phyloP scores from a whole-genome alignment of 2,797 vertebrate genomes.

The Sebastes taczanowskii region DNA sequence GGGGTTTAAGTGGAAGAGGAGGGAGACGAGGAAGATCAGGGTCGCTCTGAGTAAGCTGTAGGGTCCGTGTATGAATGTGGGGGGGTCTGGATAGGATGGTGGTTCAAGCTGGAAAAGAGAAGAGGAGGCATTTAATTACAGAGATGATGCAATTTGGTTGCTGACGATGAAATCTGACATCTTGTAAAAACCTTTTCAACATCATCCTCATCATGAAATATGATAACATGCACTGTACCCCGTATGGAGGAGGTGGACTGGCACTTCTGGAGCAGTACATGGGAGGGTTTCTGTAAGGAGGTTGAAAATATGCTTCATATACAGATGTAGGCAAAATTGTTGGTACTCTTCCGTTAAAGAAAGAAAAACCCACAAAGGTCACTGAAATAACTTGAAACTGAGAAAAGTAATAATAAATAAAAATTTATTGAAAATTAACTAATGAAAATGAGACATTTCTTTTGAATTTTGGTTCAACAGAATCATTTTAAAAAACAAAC shows the following conservation, averaged over 20 bases:
- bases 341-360: no score
- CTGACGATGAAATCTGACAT: neutral
- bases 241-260: slow-evolving; percentile 48
- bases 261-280: neutral
- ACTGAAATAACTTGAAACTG: no score
- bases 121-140: neutral
- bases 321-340: no score
- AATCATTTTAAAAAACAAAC: no score
- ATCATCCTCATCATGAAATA: neutral
- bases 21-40: neutral
- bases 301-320: neutral
- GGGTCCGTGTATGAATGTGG: slow-evolving; percentile 14
- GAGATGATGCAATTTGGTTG: neutral
- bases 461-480: no score
- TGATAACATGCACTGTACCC: slow-evolving; percentile 16
- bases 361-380: no score
- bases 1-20: neutral
- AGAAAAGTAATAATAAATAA: no score
- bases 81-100: neutral
- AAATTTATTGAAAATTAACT: no score
- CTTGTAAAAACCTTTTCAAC: neutral
- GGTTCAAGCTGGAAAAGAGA: slow-evolving; percentile 24
- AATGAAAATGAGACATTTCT: no score
- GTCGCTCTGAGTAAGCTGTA: slow-evolving; percentile 7
- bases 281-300: slow-evolving; percentile 6